Conservation (phyloP, 2,113 vertebrate species). For the Oncorhynchus nerka region DNA sequence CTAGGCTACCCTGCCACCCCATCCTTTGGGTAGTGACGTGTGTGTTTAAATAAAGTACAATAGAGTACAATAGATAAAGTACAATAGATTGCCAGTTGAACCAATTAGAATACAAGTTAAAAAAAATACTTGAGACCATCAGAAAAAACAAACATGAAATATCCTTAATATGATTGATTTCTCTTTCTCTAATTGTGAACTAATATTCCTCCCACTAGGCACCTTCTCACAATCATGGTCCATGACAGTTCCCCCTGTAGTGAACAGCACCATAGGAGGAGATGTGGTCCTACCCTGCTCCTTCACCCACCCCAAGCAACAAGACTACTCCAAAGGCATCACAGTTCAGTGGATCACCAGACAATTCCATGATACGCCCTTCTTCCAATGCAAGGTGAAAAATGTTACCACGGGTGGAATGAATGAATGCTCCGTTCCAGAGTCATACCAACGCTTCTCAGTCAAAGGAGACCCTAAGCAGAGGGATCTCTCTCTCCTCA, state of each 20-base stretch:
- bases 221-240: not conserved
- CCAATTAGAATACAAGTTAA: too few relatives aligned
- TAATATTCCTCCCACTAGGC: conserved; percentile 1
- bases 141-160: too few relatives aligned
- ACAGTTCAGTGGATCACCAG: conserved; percentile 15
- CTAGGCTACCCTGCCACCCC: too few relatives aligned
- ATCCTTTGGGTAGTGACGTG: too few relatives aligned
- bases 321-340: conserved; percentile 15
- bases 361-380: too few relatives aligned
- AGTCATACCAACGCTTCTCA: not conserved
- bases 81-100: too few relatives aligned
- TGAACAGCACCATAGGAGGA: conserved; percentile 9
- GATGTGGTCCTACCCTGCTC: conserved; percentile 20
- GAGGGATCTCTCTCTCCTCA: conserved; percentile 25
- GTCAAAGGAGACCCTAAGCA: conserved; percentile 18
- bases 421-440: not conserved
- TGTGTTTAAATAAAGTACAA: too few relatives aligned
- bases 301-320: conserved; percentile 35
- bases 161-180: too few relatives aligned
- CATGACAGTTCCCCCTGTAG: not conserved
- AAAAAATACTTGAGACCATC: too few relatives aligned
- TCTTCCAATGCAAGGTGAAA: conserved; percentile 23
- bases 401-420: not conserved
- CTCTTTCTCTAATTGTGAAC: not conserved
- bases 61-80: too few relatives aligned